Percentiles rank a stretch among this genome's conserved stretches.
These are phyloP conservation scores for Turritopsis dohrnii DNA, from an alignment of 30 jellyfish, hydroid and myxozoan genomes.

Conservation along the genomic window DNA sequence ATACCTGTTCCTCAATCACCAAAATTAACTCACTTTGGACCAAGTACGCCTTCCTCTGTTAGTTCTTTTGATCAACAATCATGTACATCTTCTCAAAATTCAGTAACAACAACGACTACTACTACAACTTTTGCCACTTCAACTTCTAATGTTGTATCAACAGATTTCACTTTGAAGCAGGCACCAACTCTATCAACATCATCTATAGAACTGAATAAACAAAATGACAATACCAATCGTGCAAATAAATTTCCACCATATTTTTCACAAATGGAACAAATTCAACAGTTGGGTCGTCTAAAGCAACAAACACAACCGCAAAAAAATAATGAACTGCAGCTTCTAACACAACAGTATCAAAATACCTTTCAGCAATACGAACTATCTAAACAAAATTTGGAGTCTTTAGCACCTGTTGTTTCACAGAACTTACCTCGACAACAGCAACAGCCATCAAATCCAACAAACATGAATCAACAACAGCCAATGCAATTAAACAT, in stretches of 20 bases:
- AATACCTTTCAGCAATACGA: constrained; percentile 31
- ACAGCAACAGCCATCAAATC: constrained; percentile 7
- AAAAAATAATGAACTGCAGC: constrained; percentile 23
- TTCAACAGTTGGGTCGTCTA: constrained; percentile 33
- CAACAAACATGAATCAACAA: background rate
- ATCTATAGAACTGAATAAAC: background rate
- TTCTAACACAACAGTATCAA: constrained; percentile 32
- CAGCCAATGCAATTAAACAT: background rate
- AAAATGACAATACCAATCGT: background rate
- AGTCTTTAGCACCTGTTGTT: background rate
- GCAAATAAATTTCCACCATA: background rate
- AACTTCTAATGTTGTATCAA: constrained; percentile 28
- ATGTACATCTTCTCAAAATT: constrained; percentile 21
- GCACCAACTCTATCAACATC: background rate
- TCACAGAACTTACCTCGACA: background rate
- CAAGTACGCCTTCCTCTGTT: constrained; percentile 61
- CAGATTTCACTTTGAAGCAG: constrained; percentile 24
- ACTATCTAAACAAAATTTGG: constrained; percentile 31
- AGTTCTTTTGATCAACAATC: constrained; percentile 65
- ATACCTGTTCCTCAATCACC: constrained; percentile 75
- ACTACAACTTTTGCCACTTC: constrained; percentile 46
- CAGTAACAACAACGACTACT: constrained; percentile 12
- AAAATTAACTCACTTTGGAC: constrained; percentile 88
- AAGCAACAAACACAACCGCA: constrained; percentile 30
- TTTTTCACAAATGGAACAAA: constrained; percentile 23